Percentiles rank a stretch among this genome's conserved stretches.
Conservation (phyloP, 2,113 vertebrate species). For the Dunckerocampus dactyliophorus region DNA sequence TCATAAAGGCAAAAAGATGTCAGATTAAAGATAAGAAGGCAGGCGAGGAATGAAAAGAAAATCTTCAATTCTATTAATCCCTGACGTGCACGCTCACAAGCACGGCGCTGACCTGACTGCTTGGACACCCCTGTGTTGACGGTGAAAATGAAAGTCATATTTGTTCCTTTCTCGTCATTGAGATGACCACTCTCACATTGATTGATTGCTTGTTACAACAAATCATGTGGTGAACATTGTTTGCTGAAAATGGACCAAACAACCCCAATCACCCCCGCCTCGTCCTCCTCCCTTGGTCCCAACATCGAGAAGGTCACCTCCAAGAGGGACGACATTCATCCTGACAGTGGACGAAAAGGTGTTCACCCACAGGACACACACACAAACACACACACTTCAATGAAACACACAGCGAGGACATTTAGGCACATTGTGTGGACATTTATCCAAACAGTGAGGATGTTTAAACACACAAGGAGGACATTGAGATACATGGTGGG, state of each 20-base stretch:
- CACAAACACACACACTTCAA: background rate
- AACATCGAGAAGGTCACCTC: slow-evolving; percentile 1
- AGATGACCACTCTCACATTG: no score
- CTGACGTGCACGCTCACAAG: background rate
- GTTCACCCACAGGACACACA: background rate
- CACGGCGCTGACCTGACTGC: background rate
- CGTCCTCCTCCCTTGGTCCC: background rate
- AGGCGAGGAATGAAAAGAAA: slow-evolving; percentile 14
- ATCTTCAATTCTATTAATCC: background rate
- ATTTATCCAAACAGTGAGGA: no score
- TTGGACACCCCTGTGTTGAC: no score
- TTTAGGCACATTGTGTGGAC: no score
- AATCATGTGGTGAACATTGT: background rate
- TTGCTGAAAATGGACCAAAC: background rate
- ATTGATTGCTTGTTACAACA: no score
- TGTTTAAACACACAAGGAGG: no score
- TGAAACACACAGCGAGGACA: no score
- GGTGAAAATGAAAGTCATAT: no score
- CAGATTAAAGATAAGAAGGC: slow-evolving; percentile 29
- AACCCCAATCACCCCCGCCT: background rate
- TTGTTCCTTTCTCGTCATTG: no score
- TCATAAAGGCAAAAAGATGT: slow-evolving; percentile 33
- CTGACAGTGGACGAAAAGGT: slow-evolving; percentile 7
- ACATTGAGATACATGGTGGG: no score
- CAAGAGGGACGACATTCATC: slow-evolving; percentile 6